Percentiles rank a stretch among this genome's conserved stretches.
Conservation (phyloP, 2,888 invertebrate species). For the Polydrusus tereticollis region DNA sequence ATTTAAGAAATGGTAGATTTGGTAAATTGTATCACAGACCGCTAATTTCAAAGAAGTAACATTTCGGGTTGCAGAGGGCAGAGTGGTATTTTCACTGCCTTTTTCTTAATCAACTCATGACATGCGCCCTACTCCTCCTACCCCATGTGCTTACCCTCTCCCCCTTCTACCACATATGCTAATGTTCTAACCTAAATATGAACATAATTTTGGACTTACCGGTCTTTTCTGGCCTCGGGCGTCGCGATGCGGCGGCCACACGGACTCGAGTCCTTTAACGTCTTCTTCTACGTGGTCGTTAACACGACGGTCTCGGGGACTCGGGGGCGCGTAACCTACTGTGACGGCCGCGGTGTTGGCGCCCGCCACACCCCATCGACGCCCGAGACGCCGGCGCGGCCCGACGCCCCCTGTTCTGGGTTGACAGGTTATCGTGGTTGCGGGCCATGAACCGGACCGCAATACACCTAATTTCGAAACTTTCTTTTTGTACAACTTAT, state of each 20-base stretch:
- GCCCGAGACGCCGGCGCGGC: constrained; percentile 63
- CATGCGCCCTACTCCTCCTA: constrained; percentile 12
- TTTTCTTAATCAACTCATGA: constrained; percentile 1
- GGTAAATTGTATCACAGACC: too few relatives aligned
- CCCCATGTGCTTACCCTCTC: constrained; percentile 25
- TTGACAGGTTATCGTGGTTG: constrained; percentile 46
- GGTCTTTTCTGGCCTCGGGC: constrained; percentile 15
- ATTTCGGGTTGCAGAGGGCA: too few relatives aligned
- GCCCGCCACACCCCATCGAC: constrained; percentile 66
- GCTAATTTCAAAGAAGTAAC: too few relatives aligned
- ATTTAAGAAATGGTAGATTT: too few relatives aligned
- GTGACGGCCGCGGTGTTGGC: constrained; percentile 62
- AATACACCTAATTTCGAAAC: constrained; percentile 49
- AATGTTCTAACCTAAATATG: constrained; percentile 21
- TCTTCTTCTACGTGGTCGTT: constrained; percentile 33
- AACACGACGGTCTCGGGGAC: constrained; percentile 56
- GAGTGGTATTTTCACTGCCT: neutral
- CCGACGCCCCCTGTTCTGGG: constrained; percentile 51
- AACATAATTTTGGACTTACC: constrained; percentile 33
- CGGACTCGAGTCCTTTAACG: constrained; percentile 38
- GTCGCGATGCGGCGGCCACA: constrained; percentile 9
- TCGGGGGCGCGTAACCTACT: constrained; percentile 63
- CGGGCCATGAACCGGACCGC: constrained; percentile 29
- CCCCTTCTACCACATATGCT: neutral
- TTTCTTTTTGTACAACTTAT: neutral